These are phyloP conservation scores for Osmoderma eremita DNA, from an alignment of 2,888 invertebrate genomes.

Conservation along the genomic window DNA sequence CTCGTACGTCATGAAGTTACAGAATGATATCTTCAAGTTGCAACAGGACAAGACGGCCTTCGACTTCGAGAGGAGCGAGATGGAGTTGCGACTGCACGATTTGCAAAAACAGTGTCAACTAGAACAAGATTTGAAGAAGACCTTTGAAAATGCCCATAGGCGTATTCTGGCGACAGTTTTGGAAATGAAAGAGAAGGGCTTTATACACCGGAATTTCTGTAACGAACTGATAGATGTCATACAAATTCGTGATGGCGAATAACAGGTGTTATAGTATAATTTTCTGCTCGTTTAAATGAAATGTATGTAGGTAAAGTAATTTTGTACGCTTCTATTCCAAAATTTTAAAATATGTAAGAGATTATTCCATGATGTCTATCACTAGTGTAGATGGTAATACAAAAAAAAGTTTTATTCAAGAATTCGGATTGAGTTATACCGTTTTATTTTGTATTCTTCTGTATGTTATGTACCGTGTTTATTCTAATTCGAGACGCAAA, in stretches of 20 bases:
- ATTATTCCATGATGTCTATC: too few species aligned
- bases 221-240: constrained; percentile 1
- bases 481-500: too few species aligned
- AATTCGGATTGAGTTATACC: too few species aligned
- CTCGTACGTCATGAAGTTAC: constrained; percentile 48
- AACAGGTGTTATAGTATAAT: neutral
- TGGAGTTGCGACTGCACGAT: constrained; percentile 55
- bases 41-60: constrained; percentile 53
- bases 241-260: neutral
- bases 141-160: constrained; percentile 52
- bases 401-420: too few species aligned
- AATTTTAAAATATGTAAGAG: too few species aligned
- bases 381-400: too few species aligned
- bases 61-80: constrained; percentile 58
- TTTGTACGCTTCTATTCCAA: too few species aligned
- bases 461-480: too few species aligned
- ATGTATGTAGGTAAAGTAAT: too few species aligned
- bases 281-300: too few species aligned
- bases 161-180: constrained; percentile 50
- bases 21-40: constrained; percentile 51
- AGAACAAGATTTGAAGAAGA: constrained; percentile 52
- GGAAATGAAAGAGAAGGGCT: constrained; percentile 51
- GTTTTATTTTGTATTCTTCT: too few species aligned
- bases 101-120: constrained; percentile 53
- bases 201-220: constrained; percentile 42